Conservation (phyloP, 92 coral and sea anemone genomes). For the Pocillopora meandrina region DNA sequence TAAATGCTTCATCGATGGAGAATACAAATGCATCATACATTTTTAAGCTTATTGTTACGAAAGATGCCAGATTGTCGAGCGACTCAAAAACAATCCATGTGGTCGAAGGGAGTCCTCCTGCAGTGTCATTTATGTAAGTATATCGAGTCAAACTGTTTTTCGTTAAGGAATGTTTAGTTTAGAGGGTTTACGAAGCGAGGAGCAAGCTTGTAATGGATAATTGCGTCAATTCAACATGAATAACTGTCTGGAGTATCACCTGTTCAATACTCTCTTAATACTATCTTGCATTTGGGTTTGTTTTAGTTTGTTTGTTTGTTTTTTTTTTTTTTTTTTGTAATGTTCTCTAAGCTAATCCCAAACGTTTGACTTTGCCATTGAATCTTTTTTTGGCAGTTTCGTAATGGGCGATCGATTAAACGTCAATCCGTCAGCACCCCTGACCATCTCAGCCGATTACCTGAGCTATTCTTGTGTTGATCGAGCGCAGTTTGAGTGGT, state of each 20-base stretch:
- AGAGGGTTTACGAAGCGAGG: no score
- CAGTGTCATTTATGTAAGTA: slow-evolving; percentile 28
- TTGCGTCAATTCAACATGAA: no score
- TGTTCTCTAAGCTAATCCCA: not conserved
- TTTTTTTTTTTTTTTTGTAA: no score
- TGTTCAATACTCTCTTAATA: no score
- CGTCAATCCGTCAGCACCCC: slow-evolving; percentile 20
- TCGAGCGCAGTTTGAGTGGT: slow-evolving; percentile 21
- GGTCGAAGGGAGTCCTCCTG: slow-evolving; percentile 50
- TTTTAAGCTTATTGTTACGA: slow-evolving; percentile 31
- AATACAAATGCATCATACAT: slow-evolving; percentile 8
- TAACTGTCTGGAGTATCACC: no score
- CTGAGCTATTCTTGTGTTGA: slow-evolving; percentile 21
- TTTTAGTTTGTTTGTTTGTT: no score
- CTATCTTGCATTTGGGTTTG: no score
- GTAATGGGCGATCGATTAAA: slow-evolving; percentile 14
- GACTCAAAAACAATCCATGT: slow-evolving; percentile 42
- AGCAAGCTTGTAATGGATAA: no score
- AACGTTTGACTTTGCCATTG: not conserved
- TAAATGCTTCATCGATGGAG: slow-evolving; percentile 39
- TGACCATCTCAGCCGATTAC: slow-evolving; percentile 35
- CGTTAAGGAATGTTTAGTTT: no score
- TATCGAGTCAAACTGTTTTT: not conserved
- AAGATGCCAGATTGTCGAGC: slow-evolving; percentile 34
- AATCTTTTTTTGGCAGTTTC: not conserved